Base-by-base conservation (phyloP, 2,888 invertebrate species). In the Hypomecis punctinalis region DNA sequence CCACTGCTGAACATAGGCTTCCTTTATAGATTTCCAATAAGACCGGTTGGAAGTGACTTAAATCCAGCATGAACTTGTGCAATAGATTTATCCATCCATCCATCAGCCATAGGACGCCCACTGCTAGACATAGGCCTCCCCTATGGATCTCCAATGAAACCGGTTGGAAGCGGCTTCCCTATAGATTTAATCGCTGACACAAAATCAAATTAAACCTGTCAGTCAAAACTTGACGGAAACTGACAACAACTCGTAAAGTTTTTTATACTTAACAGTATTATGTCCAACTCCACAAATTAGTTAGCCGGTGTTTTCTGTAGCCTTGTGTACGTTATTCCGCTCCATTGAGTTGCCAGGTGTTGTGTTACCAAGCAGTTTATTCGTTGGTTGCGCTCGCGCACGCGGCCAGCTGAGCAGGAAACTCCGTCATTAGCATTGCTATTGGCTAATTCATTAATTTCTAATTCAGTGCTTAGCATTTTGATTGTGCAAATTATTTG, bases 401-500 rank as follows among this genome's bases (percentile, higher is more conserved):
- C 71, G 78, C 79, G 76, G 72, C 77, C 75, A 79, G 71, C 77
- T 78, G 77, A 79, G 73, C 78, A 83, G 83, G 82, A 82, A 83
- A 81, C 74, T 53, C 68, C 53, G 71, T 73, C 75, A 74, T 73
- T 75, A 75, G 67, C 47, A 39, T 47, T 47, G 56, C 56, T 73
- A 75, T 81, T 81, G 68, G 74, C 71, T 68, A 76, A 82, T 78
- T 76, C 75, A 79, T 76, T 76, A 68, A 73, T 78, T 77, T 78
- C 55, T 70, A 76, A 74, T 74, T 75, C 65, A 75, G 72, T 72
- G 70, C 73, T 76, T 76, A 70, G 71, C 52, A 43, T 67, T 23
- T 72, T 51, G 61, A 64, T 70, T 72, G 66, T 63, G 70, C 55
- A 72, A 72, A 66, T n/a, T 67, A 57, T 61, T 62, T 60, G 23